A percentile compares a stretch with the other conserved stretches of the same genome.
Conservation (phyloP, 2,888 invertebrate species). For the Monoplex corrugatus region DNA sequence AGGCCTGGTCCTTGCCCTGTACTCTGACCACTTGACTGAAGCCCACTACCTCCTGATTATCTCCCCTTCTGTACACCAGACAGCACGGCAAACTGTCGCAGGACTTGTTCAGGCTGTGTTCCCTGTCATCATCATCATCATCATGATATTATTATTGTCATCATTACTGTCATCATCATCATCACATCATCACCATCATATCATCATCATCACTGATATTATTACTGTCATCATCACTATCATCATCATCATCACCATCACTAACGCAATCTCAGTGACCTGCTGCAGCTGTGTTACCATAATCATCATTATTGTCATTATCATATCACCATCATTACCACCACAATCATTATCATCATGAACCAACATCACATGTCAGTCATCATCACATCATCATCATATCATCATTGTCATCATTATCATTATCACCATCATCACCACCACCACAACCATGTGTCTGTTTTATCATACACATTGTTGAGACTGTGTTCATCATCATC, state of each 20-base stretch:
- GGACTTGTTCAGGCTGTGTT: constrained; percentile 76
- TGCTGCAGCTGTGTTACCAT: no score
- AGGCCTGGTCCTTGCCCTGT: constrained; percentile 67
- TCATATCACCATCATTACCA: no score
- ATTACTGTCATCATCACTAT: neutral
- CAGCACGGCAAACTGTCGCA: constrained; percentile 73
- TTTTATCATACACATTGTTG: no score
- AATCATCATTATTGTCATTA: no score
- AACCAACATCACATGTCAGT: no score
- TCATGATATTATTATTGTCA: neutral
- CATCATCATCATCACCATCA: neutral
- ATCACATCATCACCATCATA: neutral
- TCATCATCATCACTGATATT: neutral
- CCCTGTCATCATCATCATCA: constrained; percentile 60
- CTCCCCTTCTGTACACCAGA: constrained; percentile 64
- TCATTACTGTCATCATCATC: neutral
- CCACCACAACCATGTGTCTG: no score
- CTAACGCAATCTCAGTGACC: no score
- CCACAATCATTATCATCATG: no score
- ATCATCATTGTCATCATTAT: no score
- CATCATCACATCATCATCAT: no score
- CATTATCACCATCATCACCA: no score
- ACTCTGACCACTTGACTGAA: constrained; percentile 76
- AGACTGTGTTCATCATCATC: no score
- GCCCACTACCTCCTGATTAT: constrained; percentile 68